phyloP scores from a whole-genome alignment of 1,140 invertebrate genomes.

The Zophobas morio region DNA sequence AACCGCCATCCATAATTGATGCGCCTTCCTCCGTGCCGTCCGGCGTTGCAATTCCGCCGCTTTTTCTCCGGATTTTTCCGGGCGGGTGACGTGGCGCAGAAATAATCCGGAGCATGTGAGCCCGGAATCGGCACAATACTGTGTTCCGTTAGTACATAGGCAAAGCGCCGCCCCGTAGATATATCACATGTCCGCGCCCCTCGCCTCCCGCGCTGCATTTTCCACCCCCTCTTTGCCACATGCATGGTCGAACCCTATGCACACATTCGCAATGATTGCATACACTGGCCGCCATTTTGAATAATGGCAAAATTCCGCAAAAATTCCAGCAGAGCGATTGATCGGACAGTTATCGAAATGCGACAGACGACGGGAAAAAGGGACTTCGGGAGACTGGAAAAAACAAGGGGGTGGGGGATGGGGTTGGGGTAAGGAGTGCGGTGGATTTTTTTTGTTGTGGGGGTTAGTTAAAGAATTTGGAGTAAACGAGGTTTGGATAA shows the following conservation, averaged over 20 bases:
- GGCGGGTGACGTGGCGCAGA: slow-evolving; percentile 41
- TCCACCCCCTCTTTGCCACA: slow-evolving; percentile 54
- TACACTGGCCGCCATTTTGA: slow-evolving; percentile 56
- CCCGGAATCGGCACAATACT: slow-evolving; percentile 56
- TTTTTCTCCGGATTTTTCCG: slow-evolving; percentile 34
- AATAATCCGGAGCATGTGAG: slow-evolving; percentile 43
- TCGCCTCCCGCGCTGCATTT: slow-evolving; percentile 46
- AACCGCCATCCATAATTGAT: too few relatives aligned
- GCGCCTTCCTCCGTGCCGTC: neutral
- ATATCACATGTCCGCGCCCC: slow-evolving; percentile 57
- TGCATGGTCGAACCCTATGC: slow-evolving; percentile 50
- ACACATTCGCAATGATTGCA: slow-evolving; percentile 52
- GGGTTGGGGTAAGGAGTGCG: neutral
- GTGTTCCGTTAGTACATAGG: slow-evolving; percentile 56
- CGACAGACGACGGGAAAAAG: neutral
- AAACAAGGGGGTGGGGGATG: neutral
- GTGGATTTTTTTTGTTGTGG: too few relatives aligned
- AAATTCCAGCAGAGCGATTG: slow-evolving; percentile 27
- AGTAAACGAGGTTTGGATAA: too few relatives aligned
- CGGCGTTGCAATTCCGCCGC: neutral
- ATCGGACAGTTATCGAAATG: slow-evolving; percentile 12
- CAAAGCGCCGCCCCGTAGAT: slow-evolving; percentile 55
- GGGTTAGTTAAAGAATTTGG: too few relatives aligned
- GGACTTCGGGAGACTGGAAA: too few relatives aligned
- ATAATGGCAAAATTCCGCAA: slow-evolving; percentile 41